Evolutionary conservation across 2,113 vertebrate genomes (phyloP).

Genomic region (Cheilinus undulatus): DNA sequence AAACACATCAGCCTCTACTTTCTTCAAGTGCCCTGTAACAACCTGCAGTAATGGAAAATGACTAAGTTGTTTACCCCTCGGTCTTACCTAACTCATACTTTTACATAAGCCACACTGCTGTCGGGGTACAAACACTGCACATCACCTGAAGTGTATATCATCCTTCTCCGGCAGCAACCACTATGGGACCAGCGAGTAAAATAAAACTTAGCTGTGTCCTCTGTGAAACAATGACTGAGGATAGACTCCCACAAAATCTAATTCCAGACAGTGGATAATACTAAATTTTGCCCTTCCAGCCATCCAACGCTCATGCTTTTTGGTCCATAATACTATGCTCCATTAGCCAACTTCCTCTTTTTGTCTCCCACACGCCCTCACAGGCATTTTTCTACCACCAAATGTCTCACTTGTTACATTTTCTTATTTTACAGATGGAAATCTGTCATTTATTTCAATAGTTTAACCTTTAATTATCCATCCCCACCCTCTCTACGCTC

Average conservation of each 20-base stretch:
- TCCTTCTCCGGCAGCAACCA: conserved; percentile 39
- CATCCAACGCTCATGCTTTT: conserved; percentile 28
- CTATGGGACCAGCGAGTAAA: conserved; percentile 45
- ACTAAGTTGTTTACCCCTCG: conserved; percentile 37
- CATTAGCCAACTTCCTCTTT: conserved; percentile 23
- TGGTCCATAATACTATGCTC: conserved; percentile 19
- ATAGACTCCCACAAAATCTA: conserved; percentile 54
- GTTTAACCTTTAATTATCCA: conserved; percentile 13
- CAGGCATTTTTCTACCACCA: conserved; percentile 10
- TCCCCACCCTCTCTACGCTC: conserved; percentile 8
- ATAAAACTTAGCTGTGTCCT: conserved; percentile 57
- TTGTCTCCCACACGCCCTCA: conserved; percentile 20
- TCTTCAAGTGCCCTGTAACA: conserved; percentile 37
- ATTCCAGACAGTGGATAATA: conserved; percentile 53
- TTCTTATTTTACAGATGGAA: conserved; percentile 15
- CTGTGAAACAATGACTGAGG: conserved; percentile 60
- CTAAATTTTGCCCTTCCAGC: conserved; percentile 46
- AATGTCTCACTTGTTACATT: neutral
- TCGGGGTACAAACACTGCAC: conserved; percentile 13
- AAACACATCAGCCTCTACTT: conserved; percentile 52
- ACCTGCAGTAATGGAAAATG: conserved; percentile 46
- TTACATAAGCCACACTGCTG: conserved; percentile 40
- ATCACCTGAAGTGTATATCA: conserved; percentile 22
- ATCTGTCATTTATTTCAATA: conserved; percentile 37
- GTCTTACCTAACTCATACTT: conserved; percentile 39